phyloP scores from a whole-genome alignment of 2,797 vertebrate genomes.

The Parauchenoglanis punctatus region DNA sequence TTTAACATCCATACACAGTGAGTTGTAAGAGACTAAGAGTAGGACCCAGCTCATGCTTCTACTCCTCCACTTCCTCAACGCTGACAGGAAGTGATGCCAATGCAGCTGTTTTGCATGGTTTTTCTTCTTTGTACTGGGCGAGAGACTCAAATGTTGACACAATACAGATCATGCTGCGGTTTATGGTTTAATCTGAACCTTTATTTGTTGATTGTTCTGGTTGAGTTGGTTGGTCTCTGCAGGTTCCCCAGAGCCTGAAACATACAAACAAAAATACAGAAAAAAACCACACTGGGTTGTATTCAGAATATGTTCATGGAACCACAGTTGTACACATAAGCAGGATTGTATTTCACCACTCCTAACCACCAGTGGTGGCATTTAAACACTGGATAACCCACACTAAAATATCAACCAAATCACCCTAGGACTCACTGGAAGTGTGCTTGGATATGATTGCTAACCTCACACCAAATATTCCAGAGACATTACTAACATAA shows the following conservation, averaged over 20 bases:
- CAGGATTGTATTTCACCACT: no score
- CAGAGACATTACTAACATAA: no score
- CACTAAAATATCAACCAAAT: no score
- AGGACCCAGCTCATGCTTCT: slow-evolving; percentile 14
- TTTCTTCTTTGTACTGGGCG: background rate
- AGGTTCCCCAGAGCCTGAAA: slow-evolving; percentile 22
- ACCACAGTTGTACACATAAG: background rate
- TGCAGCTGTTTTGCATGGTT: background rate
- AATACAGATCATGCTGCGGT: slow-evolving; percentile 14
- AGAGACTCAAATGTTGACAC: background rate
- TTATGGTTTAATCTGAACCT: slow-evolving; percentile 15
- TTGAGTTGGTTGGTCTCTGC: slow-evolving; percentile 5
- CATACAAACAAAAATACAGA: background rate
- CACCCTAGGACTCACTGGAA: no score
- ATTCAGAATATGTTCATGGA: background rate
- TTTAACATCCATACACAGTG: no score
- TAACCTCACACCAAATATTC: no score
- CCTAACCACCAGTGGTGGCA: no score
- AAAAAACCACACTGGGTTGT: background rate
- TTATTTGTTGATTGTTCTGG: slow-evolving; percentile 8
- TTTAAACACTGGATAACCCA: no score
- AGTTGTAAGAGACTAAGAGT: background rate
- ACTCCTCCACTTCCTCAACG: background rate
- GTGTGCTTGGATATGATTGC: no score
- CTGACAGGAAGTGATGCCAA: slow-evolving; percentile 14